Conservation (phyloP, 2,888 invertebrate genomes). For the Neoitamus cyanurus region DNA sequence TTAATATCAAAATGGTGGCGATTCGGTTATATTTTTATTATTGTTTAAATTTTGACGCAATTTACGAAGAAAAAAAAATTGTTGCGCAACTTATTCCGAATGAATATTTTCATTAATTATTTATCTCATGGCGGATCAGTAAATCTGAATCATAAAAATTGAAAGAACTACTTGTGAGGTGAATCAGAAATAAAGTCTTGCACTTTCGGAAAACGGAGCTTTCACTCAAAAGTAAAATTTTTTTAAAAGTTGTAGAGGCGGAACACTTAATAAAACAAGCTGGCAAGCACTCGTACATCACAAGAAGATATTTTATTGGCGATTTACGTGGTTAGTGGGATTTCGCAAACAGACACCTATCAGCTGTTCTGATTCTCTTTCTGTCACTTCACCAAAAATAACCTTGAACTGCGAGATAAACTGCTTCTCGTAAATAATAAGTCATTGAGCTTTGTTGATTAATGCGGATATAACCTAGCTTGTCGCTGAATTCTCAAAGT, state of each 20-base stretch:
- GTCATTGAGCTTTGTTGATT: neutral
- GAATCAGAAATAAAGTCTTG: no score
- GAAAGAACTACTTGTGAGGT: no score
- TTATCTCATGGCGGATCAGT: no score
- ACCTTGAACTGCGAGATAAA: neutral
- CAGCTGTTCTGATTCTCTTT: neutral
- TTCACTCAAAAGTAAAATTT: no score
- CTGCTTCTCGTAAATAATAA: neutral
- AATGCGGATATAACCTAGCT: neutral
- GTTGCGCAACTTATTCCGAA: neutral
- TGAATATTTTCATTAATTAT: neutral
- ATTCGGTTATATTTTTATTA: neutral
- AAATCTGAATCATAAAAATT: no score
- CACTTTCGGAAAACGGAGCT: no score
- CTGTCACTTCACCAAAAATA: neutral
- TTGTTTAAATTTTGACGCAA: neutral
- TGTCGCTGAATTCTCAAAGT: neutral
- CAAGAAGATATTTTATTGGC: no score
- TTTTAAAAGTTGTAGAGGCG: no score
- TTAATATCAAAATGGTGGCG: neutral
- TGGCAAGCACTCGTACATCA: no score
- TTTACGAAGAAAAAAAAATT: neutral
- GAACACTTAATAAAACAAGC: no score
- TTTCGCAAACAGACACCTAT: neutral
- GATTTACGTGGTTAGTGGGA: no score